A percentile compares a stretch with the other conserved stretches of the same genome.
Conservation (phyloP, 2,113 vertebrate species). For the Charadrius vociferus region DNA sequence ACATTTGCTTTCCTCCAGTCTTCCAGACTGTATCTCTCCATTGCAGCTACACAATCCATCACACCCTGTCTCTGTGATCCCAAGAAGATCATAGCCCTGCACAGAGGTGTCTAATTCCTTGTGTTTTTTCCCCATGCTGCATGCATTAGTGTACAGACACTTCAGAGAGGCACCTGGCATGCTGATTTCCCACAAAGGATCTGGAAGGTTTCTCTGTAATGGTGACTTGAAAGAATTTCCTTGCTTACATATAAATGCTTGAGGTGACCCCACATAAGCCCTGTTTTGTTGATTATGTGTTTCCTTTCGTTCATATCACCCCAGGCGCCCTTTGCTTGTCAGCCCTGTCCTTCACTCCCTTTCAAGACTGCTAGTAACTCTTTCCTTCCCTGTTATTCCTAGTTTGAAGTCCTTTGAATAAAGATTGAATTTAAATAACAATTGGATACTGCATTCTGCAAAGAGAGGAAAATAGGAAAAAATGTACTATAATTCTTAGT, state of each 20-base stretch:
- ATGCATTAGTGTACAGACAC: not conserved
- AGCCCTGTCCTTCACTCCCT: not conserved
- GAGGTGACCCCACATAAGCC: not conserved
- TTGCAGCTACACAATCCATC: not conserved
- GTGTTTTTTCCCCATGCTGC: not conserved
- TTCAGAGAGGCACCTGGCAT: not conserved
- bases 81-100: not conserved
- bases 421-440: not conserved
- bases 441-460: not conserved
- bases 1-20: not conserved
- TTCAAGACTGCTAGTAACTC: not conserved
- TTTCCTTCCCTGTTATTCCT: not conserved
- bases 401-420: not conserved
- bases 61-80: not conserved
- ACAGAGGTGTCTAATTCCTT: not conserved
- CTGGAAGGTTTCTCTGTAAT: not conserved
- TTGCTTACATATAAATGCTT: not conserved
- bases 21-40: not conserved
- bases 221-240: not conserved
- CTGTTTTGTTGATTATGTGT: not conserved
- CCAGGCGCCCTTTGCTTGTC: not conserved
- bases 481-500: not conserved
- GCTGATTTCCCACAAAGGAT: not conserved
- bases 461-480: not conserved
- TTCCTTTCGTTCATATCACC: not conserved